Conservation (phyloP, 2,113 vertebrate genomes). For the Eleginops maclovinus region DNA sequence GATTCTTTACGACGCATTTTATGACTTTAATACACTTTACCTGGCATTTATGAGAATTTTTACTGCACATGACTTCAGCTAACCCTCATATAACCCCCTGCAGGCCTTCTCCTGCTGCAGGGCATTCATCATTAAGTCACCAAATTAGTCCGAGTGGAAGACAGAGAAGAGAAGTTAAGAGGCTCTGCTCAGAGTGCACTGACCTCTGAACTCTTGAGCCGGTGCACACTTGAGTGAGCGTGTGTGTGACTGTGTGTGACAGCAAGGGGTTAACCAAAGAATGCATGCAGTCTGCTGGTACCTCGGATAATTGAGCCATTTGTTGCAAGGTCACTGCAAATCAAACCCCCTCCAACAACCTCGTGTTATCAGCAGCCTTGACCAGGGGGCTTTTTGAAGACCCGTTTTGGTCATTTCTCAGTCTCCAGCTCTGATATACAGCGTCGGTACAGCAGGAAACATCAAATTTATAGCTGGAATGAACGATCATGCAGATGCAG, state of each 20-base stretch:
- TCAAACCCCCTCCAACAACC: neutral
- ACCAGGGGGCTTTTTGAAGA: conserved; percentile 19
- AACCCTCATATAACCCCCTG: conserved; percentile 16
- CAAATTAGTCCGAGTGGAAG: conserved; percentile 63
- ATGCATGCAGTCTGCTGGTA: conserved; percentile 68
- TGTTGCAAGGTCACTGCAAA: conserved; percentile 73
- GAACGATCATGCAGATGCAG: neutral
- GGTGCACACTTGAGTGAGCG: conserved; percentile 65
- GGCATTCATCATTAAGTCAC: conserved; percentile 59
- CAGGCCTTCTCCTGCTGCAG: conserved; percentile 24
- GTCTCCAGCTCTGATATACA: neutral
- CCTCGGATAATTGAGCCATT: conserved; percentile 78
- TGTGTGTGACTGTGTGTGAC: conserved; percentile 63
- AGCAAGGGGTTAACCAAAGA: conserved; percentile 74
- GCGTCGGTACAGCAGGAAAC: neutral
- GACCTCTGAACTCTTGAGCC: conserved; percentile 63
- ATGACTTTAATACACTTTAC: conserved; percentile 43
- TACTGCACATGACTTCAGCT: conserved; percentile 46
- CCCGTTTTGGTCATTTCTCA: neutral
- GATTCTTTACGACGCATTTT: conserved; percentile 55
- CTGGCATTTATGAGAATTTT: conserved; percentile 51
- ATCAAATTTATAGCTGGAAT: neutral
- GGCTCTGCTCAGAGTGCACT: conserved; percentile 39
- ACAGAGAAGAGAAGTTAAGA: conserved; percentile 54
- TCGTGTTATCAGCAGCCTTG: conserved; percentile 27